phyloP scores from a whole-genome alignment of 2,113 vertebrate genomes.

The Columbina picui region DNA sequence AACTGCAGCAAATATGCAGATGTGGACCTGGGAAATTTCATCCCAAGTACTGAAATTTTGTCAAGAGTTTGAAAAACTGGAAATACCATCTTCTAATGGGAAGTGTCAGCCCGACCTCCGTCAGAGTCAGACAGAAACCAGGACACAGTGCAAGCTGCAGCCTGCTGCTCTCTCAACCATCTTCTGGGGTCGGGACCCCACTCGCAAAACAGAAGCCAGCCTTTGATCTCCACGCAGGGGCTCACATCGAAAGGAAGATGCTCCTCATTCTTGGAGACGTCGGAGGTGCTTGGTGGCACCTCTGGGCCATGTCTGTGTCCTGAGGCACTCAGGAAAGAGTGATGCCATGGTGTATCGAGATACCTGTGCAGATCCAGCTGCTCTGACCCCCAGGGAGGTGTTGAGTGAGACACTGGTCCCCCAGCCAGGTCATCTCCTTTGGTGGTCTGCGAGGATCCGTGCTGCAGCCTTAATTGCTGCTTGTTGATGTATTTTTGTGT shows the following conservation, averaged over 20 bases:
- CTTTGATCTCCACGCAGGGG: background rate
- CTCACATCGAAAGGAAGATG: background rate
- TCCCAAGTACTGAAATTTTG: background rate
- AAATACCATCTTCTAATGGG: background rate
- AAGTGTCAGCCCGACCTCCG: background rate
- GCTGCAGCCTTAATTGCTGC: background rate
- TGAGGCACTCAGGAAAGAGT: fast-evolving
- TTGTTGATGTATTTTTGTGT: background rate
- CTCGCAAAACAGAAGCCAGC: background rate
- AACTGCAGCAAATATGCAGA: fast-evolving
- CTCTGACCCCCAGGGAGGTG: fast-evolving
- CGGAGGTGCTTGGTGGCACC: background rate
- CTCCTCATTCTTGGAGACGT: background rate
- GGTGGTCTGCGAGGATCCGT: background rate
- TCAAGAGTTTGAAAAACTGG: background rate
- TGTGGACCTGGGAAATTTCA: background rate
- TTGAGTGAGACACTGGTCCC: background rate
- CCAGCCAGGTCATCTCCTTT: background rate
- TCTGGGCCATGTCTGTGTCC: background rate
- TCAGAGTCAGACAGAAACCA: background rate
- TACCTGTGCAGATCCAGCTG: background rate
- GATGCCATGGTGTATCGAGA: fast-evolving
- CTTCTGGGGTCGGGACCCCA: background rate
- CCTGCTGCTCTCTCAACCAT: background rate
- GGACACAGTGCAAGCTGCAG: background rate